phyloP scores from a whole-genome alignment of 92 coral and sea anemone species.

The Diadumene lineata region DNA sequence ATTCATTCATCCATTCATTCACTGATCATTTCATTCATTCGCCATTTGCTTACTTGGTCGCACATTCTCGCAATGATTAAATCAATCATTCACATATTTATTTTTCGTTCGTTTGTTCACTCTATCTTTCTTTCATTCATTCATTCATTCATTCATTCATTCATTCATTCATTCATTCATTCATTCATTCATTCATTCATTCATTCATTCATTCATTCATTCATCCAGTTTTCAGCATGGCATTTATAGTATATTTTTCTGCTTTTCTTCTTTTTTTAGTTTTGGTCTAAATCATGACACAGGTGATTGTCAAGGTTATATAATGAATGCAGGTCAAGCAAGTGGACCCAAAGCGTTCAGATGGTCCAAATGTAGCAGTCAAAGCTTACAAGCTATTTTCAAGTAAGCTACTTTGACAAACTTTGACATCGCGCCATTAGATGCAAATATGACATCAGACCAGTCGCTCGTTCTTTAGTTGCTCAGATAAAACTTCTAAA shows the following conservation, averaged over 20 bases:
- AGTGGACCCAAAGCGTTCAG: slow-evolving; percentile 60
- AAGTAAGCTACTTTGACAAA: slow-evolving; percentile 21
- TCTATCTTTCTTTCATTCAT: neutral
- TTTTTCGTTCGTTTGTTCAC: neutral
- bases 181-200: neutral
- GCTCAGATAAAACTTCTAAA: no score
- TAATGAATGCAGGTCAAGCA: slow-evolving; percentile 69
- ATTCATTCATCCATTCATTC: neutral
- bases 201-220: neutral
- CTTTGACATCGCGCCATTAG: neutral
- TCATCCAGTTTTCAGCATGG: neutral
- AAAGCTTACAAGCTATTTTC: slow-evolving; percentile 25
- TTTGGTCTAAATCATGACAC: slow-evolving; percentile 69
- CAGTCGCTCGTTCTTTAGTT: no score
- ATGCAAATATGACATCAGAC: no score
- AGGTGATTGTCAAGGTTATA: slow-evolving; percentile 64
- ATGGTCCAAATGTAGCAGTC: slow-evolving; percentile 80
- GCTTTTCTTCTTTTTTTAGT: slow-evolving; percentile 27
- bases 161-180: neutral
- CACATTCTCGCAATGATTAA: no score
- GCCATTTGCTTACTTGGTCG: no score
- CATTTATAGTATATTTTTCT: neutral
- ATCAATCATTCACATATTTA: no score
- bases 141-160: neutral
- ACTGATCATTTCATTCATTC: neutral